phyloP scores from a whole-genome alignment of 2,113 vertebrate species.

The Microcebus lehilahytsara region DNA sequence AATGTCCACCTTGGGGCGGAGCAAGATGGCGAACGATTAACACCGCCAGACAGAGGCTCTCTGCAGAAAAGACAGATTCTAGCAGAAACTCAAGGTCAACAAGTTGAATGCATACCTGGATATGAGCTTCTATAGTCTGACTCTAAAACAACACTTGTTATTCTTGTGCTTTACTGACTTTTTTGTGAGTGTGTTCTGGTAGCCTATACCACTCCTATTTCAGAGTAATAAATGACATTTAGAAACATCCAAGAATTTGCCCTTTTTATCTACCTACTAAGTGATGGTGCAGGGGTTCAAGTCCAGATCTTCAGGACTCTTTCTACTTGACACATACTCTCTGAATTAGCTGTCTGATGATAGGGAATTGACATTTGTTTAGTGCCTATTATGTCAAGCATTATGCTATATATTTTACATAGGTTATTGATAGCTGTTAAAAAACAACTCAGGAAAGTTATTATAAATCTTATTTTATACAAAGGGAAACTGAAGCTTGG shows the following conservation, averaged over 20 bases:
- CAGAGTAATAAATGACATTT: neutral
- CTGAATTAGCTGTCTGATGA: neutral
- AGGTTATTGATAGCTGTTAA: neutral
- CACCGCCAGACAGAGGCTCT: no score
- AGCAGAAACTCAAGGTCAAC: neutral
- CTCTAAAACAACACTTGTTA: neutral
- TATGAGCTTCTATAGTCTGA: neutral
- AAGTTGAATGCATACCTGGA: neutral
- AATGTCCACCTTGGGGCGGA: neutral
- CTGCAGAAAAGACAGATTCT: no score
- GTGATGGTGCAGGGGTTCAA: neutral
- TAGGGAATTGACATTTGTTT: neutral
- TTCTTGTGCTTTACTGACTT: neutral
- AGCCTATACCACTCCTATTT: neutral
- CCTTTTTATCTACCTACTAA: neutral
- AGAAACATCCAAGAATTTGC: neutral
- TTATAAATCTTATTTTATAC: neutral
- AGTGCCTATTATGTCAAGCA: neutral
- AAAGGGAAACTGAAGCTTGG: neutral
- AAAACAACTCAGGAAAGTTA: neutral
- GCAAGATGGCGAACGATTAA: no score
- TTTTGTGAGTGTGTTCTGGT: neutral
- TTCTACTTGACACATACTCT: neutral
- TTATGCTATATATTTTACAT: neutral
- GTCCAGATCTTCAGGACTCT: neutral